Evolutionary conservation across 2,888 invertebrate species (phyloP), one percentile per base, ranked within the genome.

Genomic region (Agonopterix heracliana): DNA sequence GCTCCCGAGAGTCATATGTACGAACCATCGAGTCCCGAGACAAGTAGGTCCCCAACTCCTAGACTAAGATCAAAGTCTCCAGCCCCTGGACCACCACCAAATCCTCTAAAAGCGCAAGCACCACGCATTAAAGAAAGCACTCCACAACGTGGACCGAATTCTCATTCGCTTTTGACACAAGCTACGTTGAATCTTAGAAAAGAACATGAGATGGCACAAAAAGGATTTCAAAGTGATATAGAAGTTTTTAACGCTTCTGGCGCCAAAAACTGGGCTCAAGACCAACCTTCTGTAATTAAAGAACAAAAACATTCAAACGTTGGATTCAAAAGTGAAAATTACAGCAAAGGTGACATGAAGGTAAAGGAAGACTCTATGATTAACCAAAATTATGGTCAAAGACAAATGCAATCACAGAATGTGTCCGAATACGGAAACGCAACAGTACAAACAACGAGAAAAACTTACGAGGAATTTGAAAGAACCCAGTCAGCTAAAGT

Each of bases 41-140:
- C 76, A 48, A 92, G 92, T 47, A 89, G 92, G 50, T 92, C 93
- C 2, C 92, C 93, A 5, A 92, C 92, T 56, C 92, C 92, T 45
- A 92, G 90, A 68, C 81, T 75, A 38, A 83, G 93, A 56, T 89
- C 91, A 0, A 91, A 90, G 51, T 94, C 94, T 9, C 94, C 94
- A 11, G 94, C 93, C 2, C 90, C 90, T 44, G 94, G 93, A 9
- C 93, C 93, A 42, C 93, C 93, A 54, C 90, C 91, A 43, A 93
- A 92, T 74, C 92, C 92, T 2, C 63, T 92, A 35, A 91, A 90
- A 64, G 92, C 92, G 49, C 92, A 92, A 34, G 92, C 93, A 1
- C 92, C 93, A 1, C 88, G 91, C 47, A 82, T 92, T 44, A 91
- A 90, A 69, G 92, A 92, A 35, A 60, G 62, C 44, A 83, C 64